phyloP scores from a whole-genome alignment of 2,888 invertebrate genomes.

The Conus canariensis region DNA sequence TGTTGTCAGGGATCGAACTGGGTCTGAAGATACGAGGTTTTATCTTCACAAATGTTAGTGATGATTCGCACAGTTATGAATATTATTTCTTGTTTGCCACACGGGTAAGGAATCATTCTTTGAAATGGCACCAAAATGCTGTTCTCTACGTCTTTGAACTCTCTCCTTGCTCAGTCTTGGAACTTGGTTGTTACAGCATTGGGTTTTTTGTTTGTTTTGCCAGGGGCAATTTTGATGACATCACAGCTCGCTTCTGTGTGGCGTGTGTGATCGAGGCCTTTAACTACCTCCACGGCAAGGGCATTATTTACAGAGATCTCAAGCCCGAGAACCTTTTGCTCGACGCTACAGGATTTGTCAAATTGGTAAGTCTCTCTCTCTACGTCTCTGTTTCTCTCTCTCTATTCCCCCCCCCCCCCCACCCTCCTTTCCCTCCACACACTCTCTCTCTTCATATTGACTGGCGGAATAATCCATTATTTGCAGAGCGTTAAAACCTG shows the following conservation, averaged over 20 bases:
- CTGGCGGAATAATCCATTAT: neutral
- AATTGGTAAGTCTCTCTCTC: constrained; percentile 82
- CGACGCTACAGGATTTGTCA: constrained; percentile 96
- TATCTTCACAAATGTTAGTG: no score
- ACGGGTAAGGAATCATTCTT: neutral
- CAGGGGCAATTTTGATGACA: constrained; percentile 89
- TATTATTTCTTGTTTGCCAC: neutral
- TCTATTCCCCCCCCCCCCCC: neutral
- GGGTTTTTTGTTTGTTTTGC: constrained; percentile 19
- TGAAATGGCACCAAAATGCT: neutral
- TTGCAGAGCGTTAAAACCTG: no score
- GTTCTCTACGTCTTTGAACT: no score
- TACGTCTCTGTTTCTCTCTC: neutral
- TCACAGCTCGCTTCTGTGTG: constrained; percentile 93
- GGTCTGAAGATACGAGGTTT: no score
- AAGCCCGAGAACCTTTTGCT: constrained; percentile 96
- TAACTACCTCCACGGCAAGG: constrained; percentile 96
- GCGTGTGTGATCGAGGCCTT: constrained; percentile 99
- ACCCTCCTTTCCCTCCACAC: neutral
- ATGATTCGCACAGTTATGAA: no score
- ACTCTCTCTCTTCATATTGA: neutral
- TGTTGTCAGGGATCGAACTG: no score
- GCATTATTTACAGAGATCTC: constrained; percentile 92
- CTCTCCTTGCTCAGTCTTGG: no score
- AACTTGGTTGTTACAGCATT: no score